Evolutionary conservation across 2,888 invertebrate genomes (phyloP).

Genomic region (Pandemis heparana): DNA sequence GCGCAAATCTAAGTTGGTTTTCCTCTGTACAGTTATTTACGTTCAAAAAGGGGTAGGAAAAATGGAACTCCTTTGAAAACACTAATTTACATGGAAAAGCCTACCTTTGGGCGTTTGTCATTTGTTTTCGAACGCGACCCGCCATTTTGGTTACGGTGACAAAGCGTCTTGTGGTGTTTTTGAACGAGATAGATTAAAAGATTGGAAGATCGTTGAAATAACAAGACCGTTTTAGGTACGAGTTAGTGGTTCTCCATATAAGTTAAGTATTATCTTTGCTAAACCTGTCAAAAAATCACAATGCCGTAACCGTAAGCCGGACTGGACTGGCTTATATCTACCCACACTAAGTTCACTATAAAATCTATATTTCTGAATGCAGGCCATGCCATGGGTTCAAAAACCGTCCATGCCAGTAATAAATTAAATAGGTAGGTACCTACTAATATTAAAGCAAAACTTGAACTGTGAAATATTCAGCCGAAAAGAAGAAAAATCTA

Average conservation of each 20-base stretch:
- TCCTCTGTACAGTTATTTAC: constrained; percentile 60
- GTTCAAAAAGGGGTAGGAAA: constrained; percentile 66
- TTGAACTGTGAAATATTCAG: no score
- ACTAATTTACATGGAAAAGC: constrained; percentile 57
- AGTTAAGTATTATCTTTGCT: no score
- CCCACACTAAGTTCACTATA: no score
- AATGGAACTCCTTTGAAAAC: constrained; percentile 52
- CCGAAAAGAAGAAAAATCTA: no score
- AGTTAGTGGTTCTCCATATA: not conserved
- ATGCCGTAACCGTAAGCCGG: no score
- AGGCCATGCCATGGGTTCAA: no score
- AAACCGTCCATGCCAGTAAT: no score
- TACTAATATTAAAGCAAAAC: no score
- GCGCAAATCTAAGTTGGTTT: constrained; percentile 48
- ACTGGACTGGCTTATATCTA: no score
- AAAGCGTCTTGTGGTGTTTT: constrained; percentile 16
- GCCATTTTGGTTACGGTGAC: constrained; percentile 22
- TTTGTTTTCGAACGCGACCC: constrained; percentile 38
- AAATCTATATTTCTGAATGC: no score
- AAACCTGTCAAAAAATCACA: no score
- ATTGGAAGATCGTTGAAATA: not conserved
- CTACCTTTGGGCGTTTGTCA: constrained; percentile 47
- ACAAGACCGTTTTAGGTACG: not conserved
- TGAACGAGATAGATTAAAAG: not conserved
- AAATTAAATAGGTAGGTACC: no score